phyloP scores from a whole-genome alignment of 1,140 invertebrate genomes.

The Paramacrobiotus metropolitanus region DNA sequence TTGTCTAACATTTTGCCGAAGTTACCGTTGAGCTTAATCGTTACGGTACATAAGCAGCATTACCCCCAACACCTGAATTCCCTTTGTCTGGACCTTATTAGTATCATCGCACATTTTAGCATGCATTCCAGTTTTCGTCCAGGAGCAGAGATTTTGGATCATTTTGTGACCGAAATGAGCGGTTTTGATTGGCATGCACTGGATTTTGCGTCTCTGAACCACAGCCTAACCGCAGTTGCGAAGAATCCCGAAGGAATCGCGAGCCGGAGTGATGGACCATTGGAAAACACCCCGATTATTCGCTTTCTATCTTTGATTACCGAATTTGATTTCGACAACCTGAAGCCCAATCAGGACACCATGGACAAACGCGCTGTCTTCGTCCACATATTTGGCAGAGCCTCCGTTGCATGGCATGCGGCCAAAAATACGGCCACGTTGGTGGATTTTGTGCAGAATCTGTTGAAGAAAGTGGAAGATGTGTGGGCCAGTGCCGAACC shows the following conservation, averaged over 20 bases:
- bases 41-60: no score
- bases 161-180: not conserved
- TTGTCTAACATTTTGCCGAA: no score
- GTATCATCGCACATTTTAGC: no score
- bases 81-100: no score
- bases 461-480: not conserved
- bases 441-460: not conserved
- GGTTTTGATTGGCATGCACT: not conserved
- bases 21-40: no score
- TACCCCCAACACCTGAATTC: no score
- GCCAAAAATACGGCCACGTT: not conserved
- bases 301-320: not conserved
- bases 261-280: not conserved
- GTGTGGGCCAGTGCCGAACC: not conserved
- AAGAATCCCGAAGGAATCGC: not conserved
- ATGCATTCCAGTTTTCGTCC: no score
- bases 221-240: not conserved
- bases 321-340: not conserved
- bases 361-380: not conserved
- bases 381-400: not conserved
- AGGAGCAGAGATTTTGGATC: not conserved
- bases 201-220: not conserved
- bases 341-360: not conserved
- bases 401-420: not conserved
- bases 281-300: not conserved